These are phyloP conservation scores for Brachylomia viminalis DNA, from an alignment of 2,888 invertebrate species.

Conservation along the genomic window DNA sequence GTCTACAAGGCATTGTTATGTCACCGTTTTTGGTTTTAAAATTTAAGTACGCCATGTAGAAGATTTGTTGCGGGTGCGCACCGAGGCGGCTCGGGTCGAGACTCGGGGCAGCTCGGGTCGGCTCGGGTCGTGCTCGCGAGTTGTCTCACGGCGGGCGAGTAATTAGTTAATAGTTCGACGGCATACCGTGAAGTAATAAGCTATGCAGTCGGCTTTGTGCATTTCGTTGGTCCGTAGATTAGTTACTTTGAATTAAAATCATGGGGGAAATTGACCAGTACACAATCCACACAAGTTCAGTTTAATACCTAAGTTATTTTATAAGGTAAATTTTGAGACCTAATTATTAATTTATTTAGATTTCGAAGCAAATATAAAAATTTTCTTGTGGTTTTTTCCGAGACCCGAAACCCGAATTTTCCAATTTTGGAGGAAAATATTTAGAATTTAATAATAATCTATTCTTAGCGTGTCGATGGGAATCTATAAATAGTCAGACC, in stretches of 20 bases:
- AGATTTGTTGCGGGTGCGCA: constrained; percentile 51
- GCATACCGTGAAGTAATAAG: constrained; percentile 23
- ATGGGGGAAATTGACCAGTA: background rate
- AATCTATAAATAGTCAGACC: too few relatives aligned
- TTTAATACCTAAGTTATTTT: background rate
- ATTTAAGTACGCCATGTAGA: constrained; percentile 52
- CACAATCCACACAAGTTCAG: too few relatives aligned
- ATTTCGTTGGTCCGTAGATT: constrained; percentile 11
- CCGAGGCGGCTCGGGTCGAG: constrained; percentile 31
- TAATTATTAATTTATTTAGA: background rate
- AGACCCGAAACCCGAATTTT: background rate
- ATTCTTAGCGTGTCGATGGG: too few relatives aligned
- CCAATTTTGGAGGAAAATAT: background rate
- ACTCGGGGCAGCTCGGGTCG: constrained; percentile 42
- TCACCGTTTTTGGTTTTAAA: constrained; percentile 59
- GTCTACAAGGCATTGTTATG: constrained; percentile 71
- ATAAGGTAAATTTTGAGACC: too few relatives aligned
- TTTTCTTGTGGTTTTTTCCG: background rate
- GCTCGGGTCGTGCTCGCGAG: constrained; percentile 45
- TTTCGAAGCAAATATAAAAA: background rate
- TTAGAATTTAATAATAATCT: background rate
- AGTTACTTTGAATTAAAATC: background rate
- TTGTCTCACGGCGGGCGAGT: constrained; percentile 57
- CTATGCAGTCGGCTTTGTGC: constrained; percentile 7
- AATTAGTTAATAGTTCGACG: constrained; percentile 59